These are phyloP conservation scores for Cyanoramphus novaezelandiae DNA, from an alignment of 2,113 vertebrate genomes.

Conservation along the genomic window DNA sequence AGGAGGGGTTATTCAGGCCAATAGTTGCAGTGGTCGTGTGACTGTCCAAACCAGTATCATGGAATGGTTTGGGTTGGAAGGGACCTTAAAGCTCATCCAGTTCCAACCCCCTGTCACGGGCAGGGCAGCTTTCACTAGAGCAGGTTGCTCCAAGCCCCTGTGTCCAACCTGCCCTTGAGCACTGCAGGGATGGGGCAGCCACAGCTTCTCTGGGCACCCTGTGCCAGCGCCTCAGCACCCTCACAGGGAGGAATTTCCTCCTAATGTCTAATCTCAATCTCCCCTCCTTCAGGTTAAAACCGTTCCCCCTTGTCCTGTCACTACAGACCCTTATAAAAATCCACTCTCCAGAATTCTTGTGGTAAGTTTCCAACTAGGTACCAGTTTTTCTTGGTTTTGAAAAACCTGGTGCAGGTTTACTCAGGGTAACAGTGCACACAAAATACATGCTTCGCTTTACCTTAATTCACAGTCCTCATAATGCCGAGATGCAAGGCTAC, in stretches of 20 bases:
- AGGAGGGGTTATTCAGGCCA: fast-evolving
- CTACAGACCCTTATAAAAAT: not conserved
- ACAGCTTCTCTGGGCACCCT: not conserved
- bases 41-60: not conserved
- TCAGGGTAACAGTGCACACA: not conserved
- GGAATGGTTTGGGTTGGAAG: not conserved
- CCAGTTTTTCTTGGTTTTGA: not conserved
- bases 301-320: not conserved
- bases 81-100: not conserved
- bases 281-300: not conserved
- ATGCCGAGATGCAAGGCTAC: not conserved
- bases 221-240: not conserved
- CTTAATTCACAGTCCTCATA: not conserved
- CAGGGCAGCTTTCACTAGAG: not conserved
- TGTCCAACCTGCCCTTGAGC: not conserved
- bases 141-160: not conserved
- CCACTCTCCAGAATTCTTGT: not conserved
- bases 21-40: not conserved
- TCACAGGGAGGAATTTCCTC: not conserved
- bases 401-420: not conserved
- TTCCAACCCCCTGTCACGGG: not conserved
- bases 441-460: not conserved
- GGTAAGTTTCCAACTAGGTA: not conserved
- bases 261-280: not conserved
- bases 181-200: not conserved